phyloP scores from a whole-genome alignment of 2,888 invertebrate genomes.

The Diadegma fenestrale region DNA sequence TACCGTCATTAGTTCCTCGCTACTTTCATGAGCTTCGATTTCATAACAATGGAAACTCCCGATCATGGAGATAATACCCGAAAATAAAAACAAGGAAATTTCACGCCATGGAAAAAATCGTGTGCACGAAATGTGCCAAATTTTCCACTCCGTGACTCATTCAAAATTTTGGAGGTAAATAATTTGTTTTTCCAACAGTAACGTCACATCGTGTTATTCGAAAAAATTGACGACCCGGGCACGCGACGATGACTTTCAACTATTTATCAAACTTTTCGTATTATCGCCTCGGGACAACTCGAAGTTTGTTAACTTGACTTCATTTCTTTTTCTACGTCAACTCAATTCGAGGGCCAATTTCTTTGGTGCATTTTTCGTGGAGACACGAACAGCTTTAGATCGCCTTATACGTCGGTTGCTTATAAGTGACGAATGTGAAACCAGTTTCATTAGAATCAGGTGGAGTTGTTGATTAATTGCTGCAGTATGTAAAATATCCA shows the following conservation, averaged over 20 bases:
- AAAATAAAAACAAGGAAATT: background rate
- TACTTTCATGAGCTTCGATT: too few species aligned
- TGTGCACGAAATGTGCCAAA: background rate
- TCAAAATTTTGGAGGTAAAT: background rate
- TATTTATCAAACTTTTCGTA: slow-evolving; percentile 3
- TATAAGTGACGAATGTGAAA: background rate
- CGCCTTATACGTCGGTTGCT: background rate
- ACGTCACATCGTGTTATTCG: background rate
- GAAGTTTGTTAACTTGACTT: background rate
- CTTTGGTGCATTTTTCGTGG: background rate
- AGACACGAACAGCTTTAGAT: background rate
- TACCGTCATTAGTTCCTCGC: background rate
- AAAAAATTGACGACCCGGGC: background rate
- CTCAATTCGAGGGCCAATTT: background rate
- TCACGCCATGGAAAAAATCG: background rate
- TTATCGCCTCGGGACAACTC: background rate
- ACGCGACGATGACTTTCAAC: background rate
- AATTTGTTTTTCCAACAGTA: background rate
- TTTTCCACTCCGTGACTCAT: background rate
- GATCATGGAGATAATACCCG: background rate
- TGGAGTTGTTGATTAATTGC: background rate
- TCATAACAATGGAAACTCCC: background rate
- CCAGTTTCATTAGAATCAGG: background rate
- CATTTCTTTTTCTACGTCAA: background rate
- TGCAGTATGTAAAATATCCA: background rate